Conservation (phyloP, 2,113 vertebrate genomes). For the Marcusenius ussheri region DNA sequence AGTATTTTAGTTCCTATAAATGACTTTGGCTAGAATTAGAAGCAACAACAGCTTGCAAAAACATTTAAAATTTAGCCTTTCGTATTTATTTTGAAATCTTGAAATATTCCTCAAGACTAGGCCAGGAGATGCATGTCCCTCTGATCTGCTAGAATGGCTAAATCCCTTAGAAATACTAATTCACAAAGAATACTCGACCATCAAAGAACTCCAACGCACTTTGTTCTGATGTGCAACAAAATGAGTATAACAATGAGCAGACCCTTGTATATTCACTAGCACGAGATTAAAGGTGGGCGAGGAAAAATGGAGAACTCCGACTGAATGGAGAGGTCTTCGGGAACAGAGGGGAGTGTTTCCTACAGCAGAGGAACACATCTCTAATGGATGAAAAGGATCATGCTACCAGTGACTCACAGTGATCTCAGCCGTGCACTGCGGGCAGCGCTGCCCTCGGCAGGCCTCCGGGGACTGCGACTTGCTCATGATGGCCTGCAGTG, state of each 20-base stretch:
- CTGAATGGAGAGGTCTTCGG: neutral
- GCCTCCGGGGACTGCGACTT: slow-evolving; percentile 81
- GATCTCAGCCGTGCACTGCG: slow-evolving; percentile 81
- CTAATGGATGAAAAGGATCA: neutral
- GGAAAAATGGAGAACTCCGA: neutral
- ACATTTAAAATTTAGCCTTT: neutral
- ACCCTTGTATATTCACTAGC: neutral
- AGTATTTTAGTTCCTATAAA: neutral
- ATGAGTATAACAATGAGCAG: neutral
- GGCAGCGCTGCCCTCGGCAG: slow-evolving; percentile 80
- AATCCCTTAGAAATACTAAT: neutral
- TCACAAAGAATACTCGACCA: neutral
- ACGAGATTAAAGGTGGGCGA: neutral
- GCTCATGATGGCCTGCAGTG: slow-evolving; percentile 79
- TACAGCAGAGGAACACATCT: neutral
- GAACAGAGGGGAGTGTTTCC: neutral
- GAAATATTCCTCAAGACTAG: neutral
- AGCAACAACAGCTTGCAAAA: neutral
- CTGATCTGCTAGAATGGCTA: neutral
- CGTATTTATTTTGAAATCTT: neutral
- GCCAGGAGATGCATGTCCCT: neutral
- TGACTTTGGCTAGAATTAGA: neutral
- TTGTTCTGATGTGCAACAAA: neutral
- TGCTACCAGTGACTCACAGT: slow-evolving; percentile 75
- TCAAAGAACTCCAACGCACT: neutral